Evolutionary conservation across 2,888 invertebrate species (phyloP), one percentile per base, ranked within the genome.

Genomic region (Drosophila austrosaltans): DNA sequence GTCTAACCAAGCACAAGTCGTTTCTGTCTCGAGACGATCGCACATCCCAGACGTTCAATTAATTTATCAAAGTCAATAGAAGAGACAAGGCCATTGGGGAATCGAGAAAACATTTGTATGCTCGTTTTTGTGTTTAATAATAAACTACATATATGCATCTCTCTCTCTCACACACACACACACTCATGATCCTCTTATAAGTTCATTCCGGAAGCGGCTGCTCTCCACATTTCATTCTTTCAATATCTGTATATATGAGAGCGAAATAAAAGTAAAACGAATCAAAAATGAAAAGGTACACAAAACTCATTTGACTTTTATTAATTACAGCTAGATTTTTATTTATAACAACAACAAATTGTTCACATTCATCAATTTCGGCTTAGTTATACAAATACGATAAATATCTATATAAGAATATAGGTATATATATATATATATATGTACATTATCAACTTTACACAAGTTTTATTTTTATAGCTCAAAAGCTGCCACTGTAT

Each of bases 311-410:
- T 75, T 83, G 82, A 86, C 82, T 83, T 86, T 79, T 79, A 83
- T 83, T 83, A 83, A 83, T 83, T 83, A 83, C 82, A 75, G 59
- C 87, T 83, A 86, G 64, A 86, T 84, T 76, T 83, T 86, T 83
- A 83, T 83, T 83, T 83, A 83, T 83, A 83, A 79, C 83, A 74
- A 44, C 44, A 74, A 81, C 82, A 86, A 86, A 83, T 83, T 86
- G 80, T 75, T 75, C 73, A 81, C 87, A 83, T 83, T 83, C 76
- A 86, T 86, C 82, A 83, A 86, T 66, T 79, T 76, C 48, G 80
- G 75, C 80, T 83, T 83, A 83, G 36, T 36, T 8, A 36, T 36
- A 36, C 36, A 36, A 63, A 60, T 53, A 59, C 40, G 20, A 63
- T 54, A 30, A 39, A 73, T 69, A 71, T 66, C 6, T 10, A 30